phyloP scores from a whole-genome alignment of 2,888 invertebrate species.

The Rapana venosa region DNA sequence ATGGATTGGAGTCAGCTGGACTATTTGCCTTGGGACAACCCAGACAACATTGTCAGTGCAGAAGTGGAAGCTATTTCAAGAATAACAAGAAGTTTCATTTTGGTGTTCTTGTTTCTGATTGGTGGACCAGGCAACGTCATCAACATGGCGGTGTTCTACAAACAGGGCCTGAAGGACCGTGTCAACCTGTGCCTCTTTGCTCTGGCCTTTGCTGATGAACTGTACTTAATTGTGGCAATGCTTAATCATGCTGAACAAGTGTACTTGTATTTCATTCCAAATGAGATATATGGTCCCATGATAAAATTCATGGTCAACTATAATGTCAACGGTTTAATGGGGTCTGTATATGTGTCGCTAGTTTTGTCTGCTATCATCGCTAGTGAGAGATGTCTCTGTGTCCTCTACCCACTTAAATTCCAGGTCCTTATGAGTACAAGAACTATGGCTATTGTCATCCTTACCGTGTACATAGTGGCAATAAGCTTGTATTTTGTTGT shows the following conservation, averaged over 20 bases:
- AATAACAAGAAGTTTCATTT: background rate
- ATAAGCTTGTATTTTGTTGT: background rate
- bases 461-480: background rate
- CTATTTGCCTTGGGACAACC: constrained; percentile 5
- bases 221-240: background rate
- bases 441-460: background rate
- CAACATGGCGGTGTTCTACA: constrained; percentile 19
- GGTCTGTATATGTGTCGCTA: background rate
- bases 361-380: constrained; percentile 3
- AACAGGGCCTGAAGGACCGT: constrained; percentile 7
- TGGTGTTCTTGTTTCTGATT: background rate
- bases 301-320: background rate
- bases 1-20: background rate
- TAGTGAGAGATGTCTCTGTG: background rate
- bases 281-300: background rate
- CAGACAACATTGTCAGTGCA: background rate
- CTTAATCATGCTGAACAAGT: background rate
- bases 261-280: background rate
- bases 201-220: background rate
- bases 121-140: background rate
- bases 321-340: background rate
- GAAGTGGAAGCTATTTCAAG: background rate
- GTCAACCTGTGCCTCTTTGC: constrained; percentile 13
- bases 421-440: background rate
- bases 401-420: background rate